Evolutionary conservation across 2,888 invertebrate species (phyloP).

Genomic region (Lithophane leautieri): DNA sequence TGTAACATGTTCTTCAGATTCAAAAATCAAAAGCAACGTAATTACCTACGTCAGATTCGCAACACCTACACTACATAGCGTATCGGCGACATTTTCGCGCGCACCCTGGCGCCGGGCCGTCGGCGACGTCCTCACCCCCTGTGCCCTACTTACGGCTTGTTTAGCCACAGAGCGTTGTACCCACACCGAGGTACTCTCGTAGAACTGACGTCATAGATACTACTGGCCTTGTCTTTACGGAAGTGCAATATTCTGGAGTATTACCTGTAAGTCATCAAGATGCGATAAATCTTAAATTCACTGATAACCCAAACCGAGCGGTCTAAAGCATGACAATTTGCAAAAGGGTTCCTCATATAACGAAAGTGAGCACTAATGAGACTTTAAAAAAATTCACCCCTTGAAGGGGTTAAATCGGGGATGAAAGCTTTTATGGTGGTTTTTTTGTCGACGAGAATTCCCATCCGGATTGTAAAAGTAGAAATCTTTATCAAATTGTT

Average conservation of each 20-base stretch:
- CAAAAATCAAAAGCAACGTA: neutral
- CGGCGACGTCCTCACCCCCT: constrained; percentile 45
- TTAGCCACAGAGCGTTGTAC: constrained; percentile 34
- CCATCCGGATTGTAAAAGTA: neutral
- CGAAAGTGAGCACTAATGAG: neutral
- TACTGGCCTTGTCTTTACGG: constrained; percentile 7
- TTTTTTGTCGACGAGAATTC: too few species aligned
- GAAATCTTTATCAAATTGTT: neutral
- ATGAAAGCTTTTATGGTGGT: neutral
- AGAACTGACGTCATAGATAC: constrained; percentile 48
- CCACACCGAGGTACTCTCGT: constrained; percentile 18
- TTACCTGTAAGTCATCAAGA: neutral
- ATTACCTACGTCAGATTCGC: constrained; percentile 16
- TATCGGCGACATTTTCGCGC: constrained; percentile 60
- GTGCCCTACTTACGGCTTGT: constrained; percentile 58
- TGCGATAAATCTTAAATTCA: neutral
- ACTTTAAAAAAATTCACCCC: neutral
- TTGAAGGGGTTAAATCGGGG: neutral
- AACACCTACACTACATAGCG: neutral
- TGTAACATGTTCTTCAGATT: neutral
- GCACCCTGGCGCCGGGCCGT: constrained; percentile 61
- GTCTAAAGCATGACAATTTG: neutral
- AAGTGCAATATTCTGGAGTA: constrained; percentile 9
- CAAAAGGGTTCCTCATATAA: neutral
- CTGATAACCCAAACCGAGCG: neutral